Evolutionary conservation across 1,140 invertebrate genomes (phyloP), one percentile per base, ranked within the genome.

Genomic region (Colletes gigas): DNA sequence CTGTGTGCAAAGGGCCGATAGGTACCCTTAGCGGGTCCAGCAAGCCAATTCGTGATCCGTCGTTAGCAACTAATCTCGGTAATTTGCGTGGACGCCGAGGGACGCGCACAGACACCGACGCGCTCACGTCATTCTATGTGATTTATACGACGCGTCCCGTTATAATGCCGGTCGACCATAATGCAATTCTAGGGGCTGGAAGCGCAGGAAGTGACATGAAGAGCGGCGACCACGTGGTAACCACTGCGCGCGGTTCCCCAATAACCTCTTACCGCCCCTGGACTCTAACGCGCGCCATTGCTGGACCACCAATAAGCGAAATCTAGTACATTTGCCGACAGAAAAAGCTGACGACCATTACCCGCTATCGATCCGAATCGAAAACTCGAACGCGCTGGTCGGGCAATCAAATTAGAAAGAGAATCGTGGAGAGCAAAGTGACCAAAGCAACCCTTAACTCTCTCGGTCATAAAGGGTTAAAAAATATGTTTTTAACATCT

Each of bases 131-230:
- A 86, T 76, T 60, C 78, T 62, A 30, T 44, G 63, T 87, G 85
- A 87, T 87, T 87, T 87, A 87, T 87, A 84, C 50, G 85, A 87
- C 82, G 72, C 69, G 85, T 78, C 74, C 86, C 70, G 86, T 88
- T 88, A 87, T 88, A 83, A 78, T 85, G 71, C 65, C 78, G 76
- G 68, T 60, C 76, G 66, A 65, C 85, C 81, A 78, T 88, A 84
- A 88, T 85, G 78, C 82, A 70, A 86, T 76, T 72, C 72, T 39
- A 50, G 78, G 76, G 82, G 70, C 78, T 79, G 78, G 72, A 77
- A 66, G 65, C 69, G 78, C 81, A 75, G 81, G 77, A 82, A 89
- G 83, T 87, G 84, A 86, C 86, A 77, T 63, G 85, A 81, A 80
- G 78, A 81, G 85, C 72, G 39, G 62, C 75, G 4, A 79, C 81